Evolutionary conservation across 2,113 vertebrate genomes (phyloP), one percentile per base, ranked within the genome.

Genomic region (Chamaea fasciata): DNA sequence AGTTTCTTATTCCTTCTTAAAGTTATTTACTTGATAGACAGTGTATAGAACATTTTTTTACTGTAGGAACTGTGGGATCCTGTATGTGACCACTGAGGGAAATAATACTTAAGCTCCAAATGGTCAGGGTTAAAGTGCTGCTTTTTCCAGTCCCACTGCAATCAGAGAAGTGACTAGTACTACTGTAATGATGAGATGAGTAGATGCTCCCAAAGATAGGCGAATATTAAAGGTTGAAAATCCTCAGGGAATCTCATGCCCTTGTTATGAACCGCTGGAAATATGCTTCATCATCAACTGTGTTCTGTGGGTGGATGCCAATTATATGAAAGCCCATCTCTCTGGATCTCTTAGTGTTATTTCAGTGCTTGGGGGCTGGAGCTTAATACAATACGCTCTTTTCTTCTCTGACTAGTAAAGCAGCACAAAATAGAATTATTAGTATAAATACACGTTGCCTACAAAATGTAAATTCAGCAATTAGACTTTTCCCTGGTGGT

Each of bases 381-480:
- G 87, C 95, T 97, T 97, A 95, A 96, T 96, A 97, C 95, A 96
- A 94, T 96, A 95, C 96, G 95, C 96, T 97, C 90, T 96, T 97
- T 97, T 97, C 83, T 95, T 91, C 69, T 96, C 95, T 93, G 70
- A 69, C 90, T 96, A 37, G 90, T 85, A 96, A 89, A 85, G 94
- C 93, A 96, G 82, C 94, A 90, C 96, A 91, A 93, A 96, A 97
- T 94, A 97, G 95, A 97, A 97, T 98, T 97, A 97, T 89, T 97
- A 96, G 95, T 96, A 97, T 95, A 95, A 95, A 91, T 91, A 94
- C 93, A 96, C 83, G 94, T 91, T 95, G 95, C 93, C 78, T 89
- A 95, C 92, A 95, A 97, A 92, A 97, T 97, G 97, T 96, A 97
- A 98, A 97, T 98, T 76, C 85, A 92, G 96, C 97, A 97, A 97